These are phyloP conservation scores for rabbit (Oryctolagus cuniculus) DNA, from an alignment of 2,113 vertebrate species.

Conservation along the genomic window mOryCun1.1 NC_091441.1:53437501-53438000, in stretches of 20 bases:
- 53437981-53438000: conserved; percentile 4
- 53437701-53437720: background rate
- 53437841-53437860: background rate
- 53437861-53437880: conserved; percentile 4
- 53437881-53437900: conserved; percentile 7
- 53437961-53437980: background rate
- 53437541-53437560: background rate
- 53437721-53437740: conserved; percentile 37
- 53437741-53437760: background rate
- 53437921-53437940: conserved; percentile 26
- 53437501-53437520: background rate
- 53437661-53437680: conserved; percentile 35
- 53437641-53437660: background rate
- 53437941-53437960: background rate
- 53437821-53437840: background rate
- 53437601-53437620: background rate
- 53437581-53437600: background rate
- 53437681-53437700: conserved; percentile 10
- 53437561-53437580: background rate
- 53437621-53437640: background rate
- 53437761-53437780: no score
- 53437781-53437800: no score
- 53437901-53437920: background rate
- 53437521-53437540: background rate
- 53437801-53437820: no score